Evolutionary conservation across 2,797 vertebrate genomes (phyloP), one percentile per base, ranked within the genome.

Genomic region (Spea hammondii): DNA sequence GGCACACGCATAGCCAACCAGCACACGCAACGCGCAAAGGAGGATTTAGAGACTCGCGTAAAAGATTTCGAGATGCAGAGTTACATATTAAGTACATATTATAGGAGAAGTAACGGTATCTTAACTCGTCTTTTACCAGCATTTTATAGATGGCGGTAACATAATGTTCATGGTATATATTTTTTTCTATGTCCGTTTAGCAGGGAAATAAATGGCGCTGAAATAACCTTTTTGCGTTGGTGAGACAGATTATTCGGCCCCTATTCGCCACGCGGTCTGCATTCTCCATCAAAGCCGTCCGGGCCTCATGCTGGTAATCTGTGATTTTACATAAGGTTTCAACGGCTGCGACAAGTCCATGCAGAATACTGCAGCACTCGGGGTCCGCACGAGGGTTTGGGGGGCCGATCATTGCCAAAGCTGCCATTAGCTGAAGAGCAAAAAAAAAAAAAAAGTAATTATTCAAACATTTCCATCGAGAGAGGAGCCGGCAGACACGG

Each of bases 241-340:
- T 99, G 71, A 99, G 92, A 80, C 97, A 99, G 86, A 99, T 96
- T 70, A 99, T 97, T 10, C 98, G 92, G 11, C 98, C 98, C 65
- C 97, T 88, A 74, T 99, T 99, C 77, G 94, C 94, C 55, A 99
- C 97, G 53, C 94, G 91, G 46, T 99, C 97, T 0, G 96, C 97
- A 4, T 94, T 95, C 86, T 99, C 98, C 95, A 98, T 95, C 50
- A 99, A 88, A 67, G 85, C 55, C 0, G 93, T 96, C 60, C 97
- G 94, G 14, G 93, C 91, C 85, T 97, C 96, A 0, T 98, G 97
- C 84, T 99, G 98, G 85, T 97, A 89, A 82, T 96, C 95, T 0
- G 97, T 99, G 73, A 99, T 96, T 86, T 98, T 96, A 86, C 97
- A 99, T 8, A 99, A 90, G 0, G 95, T 93, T 89, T 99, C 97